phyloP scores from a whole-genome alignment of 2,888 invertebrate species.

The Malacosoma neustria region DNA sequence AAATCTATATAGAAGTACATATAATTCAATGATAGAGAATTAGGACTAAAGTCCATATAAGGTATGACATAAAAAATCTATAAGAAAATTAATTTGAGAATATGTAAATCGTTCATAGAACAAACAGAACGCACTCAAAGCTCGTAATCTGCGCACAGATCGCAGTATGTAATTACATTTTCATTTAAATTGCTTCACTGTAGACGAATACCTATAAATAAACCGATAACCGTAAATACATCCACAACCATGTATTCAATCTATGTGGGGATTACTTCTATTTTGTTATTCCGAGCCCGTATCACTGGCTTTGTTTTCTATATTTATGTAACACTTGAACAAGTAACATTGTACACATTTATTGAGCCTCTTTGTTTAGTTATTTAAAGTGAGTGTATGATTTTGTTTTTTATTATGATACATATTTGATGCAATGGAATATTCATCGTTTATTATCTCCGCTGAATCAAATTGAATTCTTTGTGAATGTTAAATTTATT shows the following conservation, averaged over 20 bases:
- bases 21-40: too few relatives aligned
- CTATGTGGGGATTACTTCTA: constrained; percentile 52
- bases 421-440: too few relatives aligned
- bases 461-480: too few relatives aligned
- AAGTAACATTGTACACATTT: not conserved
- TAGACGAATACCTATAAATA: constrained; percentile 34
- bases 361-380: not conserved
- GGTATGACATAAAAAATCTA: too few relatives aligned
- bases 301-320: constrained; percentile 3
- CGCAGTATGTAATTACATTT: constrained; percentile 15
- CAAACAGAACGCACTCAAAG: constrained; percentile 12
- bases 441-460: too few relatives aligned
- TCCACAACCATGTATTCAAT: constrained; percentile 62
- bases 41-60: too few relatives aligned
- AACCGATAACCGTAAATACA: constrained; percentile 46
- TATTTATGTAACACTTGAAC: not conserved
- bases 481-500: too few relatives aligned
- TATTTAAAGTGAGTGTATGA: too few relatives aligned
- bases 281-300: constrained; percentile 25
- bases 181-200: constrained; percentile 51
- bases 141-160: not conserved
- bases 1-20: too few relatives aligned
- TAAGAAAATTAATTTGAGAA: too few relatives aligned
- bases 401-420: too few relatives aligned
- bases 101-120: too few relatives aligned